These are phyloP conservation scores for Thalassophryne amazonica DNA, from an alignment of 2,797 vertebrate species.

Conservation along the genomic window DNA sequence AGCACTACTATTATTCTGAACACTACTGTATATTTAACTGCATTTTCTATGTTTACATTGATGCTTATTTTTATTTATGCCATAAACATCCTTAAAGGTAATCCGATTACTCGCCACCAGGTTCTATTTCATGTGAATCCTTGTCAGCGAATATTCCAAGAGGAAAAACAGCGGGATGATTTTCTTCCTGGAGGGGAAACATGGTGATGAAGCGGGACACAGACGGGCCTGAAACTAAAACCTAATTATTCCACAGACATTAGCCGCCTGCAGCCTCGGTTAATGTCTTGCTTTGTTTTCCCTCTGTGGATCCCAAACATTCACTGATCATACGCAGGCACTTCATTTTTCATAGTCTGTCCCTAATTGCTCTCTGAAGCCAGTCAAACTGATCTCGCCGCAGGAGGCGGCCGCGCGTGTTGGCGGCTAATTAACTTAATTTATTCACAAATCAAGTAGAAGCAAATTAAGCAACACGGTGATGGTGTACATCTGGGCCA, in stretches of 20 bases:
- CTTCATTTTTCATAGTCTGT: conserved; percentile 48
- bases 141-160: too few species aligned
- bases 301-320: conserved; percentile 24
- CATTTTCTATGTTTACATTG: too few species aligned
- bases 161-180: background rate
- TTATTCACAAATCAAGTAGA: conserved; percentile 15
- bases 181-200: conserved; percentile 4
- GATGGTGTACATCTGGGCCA: too few species aligned
- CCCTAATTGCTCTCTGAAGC: conserved; percentile 56
- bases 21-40: too few species aligned
- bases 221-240: conserved; percentile 4
- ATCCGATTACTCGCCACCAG: too few species aligned
- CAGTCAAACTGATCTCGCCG: conserved; percentile 41
- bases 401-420: conserved; percentile 1
- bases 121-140: too few species aligned
- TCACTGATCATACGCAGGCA: conserved; percentile 32
- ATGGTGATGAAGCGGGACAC: background rate
- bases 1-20: too few species aligned
- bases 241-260: conserved; percentile 40
- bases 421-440: conserved; percentile 26
- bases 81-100: too few species aligned
- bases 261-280: conserved; percentile 12
- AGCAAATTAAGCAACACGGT: conserved; percentile 18
- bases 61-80: too few species aligned
- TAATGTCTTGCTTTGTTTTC: conserved; percentile 36